These are phyloP conservation scores for Catagonus wagneri DNA, from an alignment of 2,113 vertebrate genomes.

Conservation along the genomic window DNA sequence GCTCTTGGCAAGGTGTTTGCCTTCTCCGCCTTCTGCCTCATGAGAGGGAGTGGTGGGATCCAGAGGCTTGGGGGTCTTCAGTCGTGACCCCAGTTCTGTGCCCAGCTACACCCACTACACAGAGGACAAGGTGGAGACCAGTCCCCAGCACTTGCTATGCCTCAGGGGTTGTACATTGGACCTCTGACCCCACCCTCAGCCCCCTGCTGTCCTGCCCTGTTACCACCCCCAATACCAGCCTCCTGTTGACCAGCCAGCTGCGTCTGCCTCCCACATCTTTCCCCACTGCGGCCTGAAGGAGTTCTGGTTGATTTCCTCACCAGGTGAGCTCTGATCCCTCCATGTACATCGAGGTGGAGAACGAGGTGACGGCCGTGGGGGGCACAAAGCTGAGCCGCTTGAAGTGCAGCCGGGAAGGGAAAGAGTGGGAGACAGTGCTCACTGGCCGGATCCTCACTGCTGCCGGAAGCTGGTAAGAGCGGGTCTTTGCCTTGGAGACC, in stretches of 20 bases:
- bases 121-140: background rate
- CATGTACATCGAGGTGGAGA: slow-evolving; percentile 97
- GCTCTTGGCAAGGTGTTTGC: background rate
- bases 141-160: background rate
- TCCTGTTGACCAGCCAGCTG: background rate
- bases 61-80: background rate
- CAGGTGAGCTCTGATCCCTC: slow-evolving; percentile 95
- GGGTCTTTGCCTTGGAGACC: background rate
- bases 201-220: background rate
- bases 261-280: no score
- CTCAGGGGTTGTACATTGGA: background rate
- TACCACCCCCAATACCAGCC: fast-evolving
- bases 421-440: slow-evolving; percentile 95
- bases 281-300: background rate
- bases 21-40: background rate
- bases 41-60: background rate
- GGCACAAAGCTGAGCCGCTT: slow-evolving; percentile 95
- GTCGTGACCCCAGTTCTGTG: background rate
- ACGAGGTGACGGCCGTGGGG: slow-evolving; percentile 92
- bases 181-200: background rate
- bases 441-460: slow-evolving; percentile 94
- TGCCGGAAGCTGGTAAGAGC: slow-evolving; percentile 94
- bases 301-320: slow-evolving; percentile 28
- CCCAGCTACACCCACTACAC: background rate
- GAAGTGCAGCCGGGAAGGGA: slow-evolving; percentile 94